Base-by-base conservation (phyloP, 2,888 invertebrate genomes). In the Meteorus cinctellus region DNA sequence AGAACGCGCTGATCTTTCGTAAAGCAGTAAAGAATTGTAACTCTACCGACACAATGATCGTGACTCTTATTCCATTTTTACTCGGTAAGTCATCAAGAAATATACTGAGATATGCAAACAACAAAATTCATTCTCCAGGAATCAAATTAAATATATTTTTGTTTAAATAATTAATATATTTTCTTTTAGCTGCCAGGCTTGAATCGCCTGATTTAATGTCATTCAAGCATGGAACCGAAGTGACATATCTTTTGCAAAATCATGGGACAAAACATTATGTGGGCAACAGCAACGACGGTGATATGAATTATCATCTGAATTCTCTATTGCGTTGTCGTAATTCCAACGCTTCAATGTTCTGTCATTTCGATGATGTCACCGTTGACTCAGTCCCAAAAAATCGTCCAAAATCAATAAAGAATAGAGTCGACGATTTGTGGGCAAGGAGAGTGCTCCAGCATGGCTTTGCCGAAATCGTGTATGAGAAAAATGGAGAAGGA, bases 41-140 rank as follows among this genome's bases (percentile, higher is more conserved):
- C 62, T 51, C 51, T 12, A 19, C 12, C 4, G 34, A 14, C 16
- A 65, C 19, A 29, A 68, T 76, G 60, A 76, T 72, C 60, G 55
- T 76, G 45, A 68, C 68, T 48, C 34, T 76, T 34, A 27, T 76
- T n/a, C 76, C 76, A 67, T 72, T 72, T 48, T 67, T 76, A 19
- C 48, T 76, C 6, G 76, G 76, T 76, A 72, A 67, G 72, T 36
- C 29, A n/a, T 45, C 1, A 19, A 68, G 16, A 12, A 4, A 71
- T 60, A 41, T 62, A 4, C 12, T 5, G 29, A 62, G 19, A 16
- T 29, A 24, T 62, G 62, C 12, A 29, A 12, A 8, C 10, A 59
- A 62, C 29, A 29, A 4, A 16, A 27, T 62, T 62, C 10, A 19
- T 55, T 19, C n/a, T 8, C 0, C 24, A 8, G 55, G n/a, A 55